Percentiles rank a stretch among this genome's conserved stretches.
These are phyloP conservation scores for Cyclura pinguis DNA, from an alignment of 2,797 vertebrate species.

Conservation along the genomic window DNA sequence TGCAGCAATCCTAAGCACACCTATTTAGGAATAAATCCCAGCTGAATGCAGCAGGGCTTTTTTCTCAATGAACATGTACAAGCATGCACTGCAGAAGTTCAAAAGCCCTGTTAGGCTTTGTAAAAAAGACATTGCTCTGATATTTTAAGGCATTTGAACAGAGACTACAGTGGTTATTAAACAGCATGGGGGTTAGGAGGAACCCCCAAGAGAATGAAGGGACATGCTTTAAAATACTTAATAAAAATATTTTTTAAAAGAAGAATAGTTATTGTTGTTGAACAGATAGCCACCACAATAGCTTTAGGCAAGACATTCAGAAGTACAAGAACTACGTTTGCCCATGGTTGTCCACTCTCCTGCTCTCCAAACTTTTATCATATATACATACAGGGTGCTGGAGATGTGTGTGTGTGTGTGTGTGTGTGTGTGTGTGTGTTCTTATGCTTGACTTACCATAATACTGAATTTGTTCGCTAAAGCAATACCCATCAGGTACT, in stretches of 20 bases:
- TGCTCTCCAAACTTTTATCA: too few relatives aligned
- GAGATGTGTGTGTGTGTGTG: neutral
- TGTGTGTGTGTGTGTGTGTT: neutral
- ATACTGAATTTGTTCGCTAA: conserved; percentile 87
- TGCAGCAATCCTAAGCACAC: neutral
- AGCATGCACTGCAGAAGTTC: neutral
- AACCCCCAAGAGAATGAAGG: neutral
- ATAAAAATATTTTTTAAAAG: neutral
- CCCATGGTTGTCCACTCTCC: neutral
- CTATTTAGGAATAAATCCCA: neutral
- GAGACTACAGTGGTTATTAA: neutral
- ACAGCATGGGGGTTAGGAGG: neutral
- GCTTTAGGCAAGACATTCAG: neutral
- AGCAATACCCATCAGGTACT: conserved; percentile 85
- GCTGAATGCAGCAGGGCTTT: neutral
- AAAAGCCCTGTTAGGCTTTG: neutral
- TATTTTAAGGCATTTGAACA: neutral
- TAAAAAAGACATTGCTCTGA: neutral
- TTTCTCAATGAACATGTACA: neutral
- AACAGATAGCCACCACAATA: neutral
- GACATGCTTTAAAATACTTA: neutral
- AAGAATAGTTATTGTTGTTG: neutral
- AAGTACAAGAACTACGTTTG: neutral
- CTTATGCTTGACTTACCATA: conserved; percentile 84
- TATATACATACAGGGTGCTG: neutral